Percentiles rank a stretch among this genome's conserved stretches.
These are phyloP conservation scores for Synchiropus splendidus DNA, from an alignment of 2,113 vertebrate species.

Conservation along the genomic window DNA sequence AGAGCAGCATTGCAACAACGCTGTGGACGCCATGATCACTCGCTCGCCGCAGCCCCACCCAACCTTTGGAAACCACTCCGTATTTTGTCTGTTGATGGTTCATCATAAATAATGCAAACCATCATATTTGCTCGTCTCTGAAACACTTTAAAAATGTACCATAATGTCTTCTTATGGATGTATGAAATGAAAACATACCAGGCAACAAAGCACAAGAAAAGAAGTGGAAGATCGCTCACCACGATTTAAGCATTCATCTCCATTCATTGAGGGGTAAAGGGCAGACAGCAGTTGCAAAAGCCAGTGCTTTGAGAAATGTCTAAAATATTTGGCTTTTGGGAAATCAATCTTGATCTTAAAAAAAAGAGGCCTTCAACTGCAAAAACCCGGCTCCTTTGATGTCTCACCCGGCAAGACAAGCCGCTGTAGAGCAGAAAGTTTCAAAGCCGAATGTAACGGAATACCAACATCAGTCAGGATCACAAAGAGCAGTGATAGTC, in stretches of 20 bases:
- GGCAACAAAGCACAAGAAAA: too few species aligned
- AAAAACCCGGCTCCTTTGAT: conserved; percentile 24
- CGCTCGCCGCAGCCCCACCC: conserved; percentile 10
- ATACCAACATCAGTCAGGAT: neutral
- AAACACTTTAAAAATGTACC: conserved; percentile 11
- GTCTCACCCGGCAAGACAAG: neutral
- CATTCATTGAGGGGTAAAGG: conserved; percentile 1
- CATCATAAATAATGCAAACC: conserved; percentile 36
- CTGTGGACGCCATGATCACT: too few species aligned
- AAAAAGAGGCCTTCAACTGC: conserved; percentile 12
- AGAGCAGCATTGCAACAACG: too few species aligned
- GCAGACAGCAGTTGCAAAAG: neutral
- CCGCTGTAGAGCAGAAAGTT: too few species aligned
- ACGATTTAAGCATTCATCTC: conserved; percentile 1
- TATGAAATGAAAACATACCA: too few species aligned
- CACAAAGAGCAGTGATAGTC: neutral
- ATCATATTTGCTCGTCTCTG: conserved; percentile 11
- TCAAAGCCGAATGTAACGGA: too few species aligned
- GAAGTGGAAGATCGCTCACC: too few species aligned
- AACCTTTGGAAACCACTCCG: conserved; percentile 32
- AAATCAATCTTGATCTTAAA: conserved; percentile 25
- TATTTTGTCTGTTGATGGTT: conserved; percentile 5
- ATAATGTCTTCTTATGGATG: too few species aligned
- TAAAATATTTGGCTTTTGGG: conserved; percentile 21
- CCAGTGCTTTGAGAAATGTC: conserved; percentile 4